Base-by-base conservation (phyloP, 2,113 vertebrate species). In the human region DNA sequence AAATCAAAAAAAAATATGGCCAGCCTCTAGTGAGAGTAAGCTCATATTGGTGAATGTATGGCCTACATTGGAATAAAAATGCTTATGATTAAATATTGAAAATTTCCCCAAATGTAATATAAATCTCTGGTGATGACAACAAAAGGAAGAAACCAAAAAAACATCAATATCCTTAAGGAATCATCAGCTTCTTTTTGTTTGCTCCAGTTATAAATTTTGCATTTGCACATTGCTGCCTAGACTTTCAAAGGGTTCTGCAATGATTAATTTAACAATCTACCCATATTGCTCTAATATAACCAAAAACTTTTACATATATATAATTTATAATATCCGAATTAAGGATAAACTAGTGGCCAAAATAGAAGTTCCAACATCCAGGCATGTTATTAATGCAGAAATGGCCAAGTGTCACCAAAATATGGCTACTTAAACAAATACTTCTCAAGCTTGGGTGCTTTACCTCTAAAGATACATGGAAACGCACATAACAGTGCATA, bases 41-140 rank as follows among this genome's bases (percentile, higher is more conserved):
- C 93, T 94, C 32, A 94, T 70, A 79, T 12, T 87, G 78, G 52
- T 80, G 12, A 73, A 89, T 64, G 13, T 64, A 88, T 27, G 89
- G 78, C 57, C 66, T 91, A 97, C 81, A 89, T 2, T 95, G 66
- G 57, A 96, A 85, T 97, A 91, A 91, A 70, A 96, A 86, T 91
- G 81, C 94, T 97, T 97, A 95, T 96, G 96, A 98, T 98, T 96
- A 97, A 98, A 97, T 97, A 98, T 97, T 98, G 72, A 98, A 97
- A 94, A 97, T 80, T 98, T 97, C 84, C 94, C 90, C 95, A 96
- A 97, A 96, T 82, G 30, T 93, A 96, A 89, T 30, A 75, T 85
- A 96, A 96, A n/a, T 97, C 94, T 97, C 97, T 92, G 75, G 93
- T 97, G 94, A 97, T 0, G 38, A 97, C 59, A 98, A 97, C 40